Evolutionary conservation across 37 sponge, comb jelly and placozoan genomes (phyloP).

Genomic region (Lycopodina hypogea): DNA sequence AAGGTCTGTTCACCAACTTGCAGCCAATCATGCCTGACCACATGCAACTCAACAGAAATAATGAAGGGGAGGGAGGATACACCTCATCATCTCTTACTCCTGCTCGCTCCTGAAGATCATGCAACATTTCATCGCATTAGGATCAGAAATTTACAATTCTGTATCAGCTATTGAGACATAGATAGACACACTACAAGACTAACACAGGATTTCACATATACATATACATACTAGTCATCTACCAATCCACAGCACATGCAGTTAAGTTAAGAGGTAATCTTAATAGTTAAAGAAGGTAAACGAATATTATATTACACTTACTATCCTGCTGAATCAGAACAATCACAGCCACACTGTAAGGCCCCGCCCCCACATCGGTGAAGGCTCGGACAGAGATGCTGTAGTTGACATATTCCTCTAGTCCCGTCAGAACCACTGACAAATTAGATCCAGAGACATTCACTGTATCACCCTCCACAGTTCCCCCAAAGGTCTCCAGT

Average conservation of each 20-base stretch:
- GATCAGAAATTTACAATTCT: background rate
- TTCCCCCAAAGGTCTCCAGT: background rate
- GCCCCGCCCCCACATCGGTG: constrained; percentile 16
- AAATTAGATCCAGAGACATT: background rate
- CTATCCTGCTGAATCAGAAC: constrained; percentile 2
- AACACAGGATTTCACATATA: too few species aligned
- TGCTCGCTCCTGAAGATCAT: background rate
- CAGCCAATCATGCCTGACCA: too few species aligned
- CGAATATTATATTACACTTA: too few species aligned
- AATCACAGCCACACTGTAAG: constrained; percentile 7
- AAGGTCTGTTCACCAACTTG: too few species aligned
- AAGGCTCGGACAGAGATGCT: constrained; percentile 19
- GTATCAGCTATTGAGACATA: background rate
- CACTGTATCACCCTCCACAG: background rate
- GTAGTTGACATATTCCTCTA: constrained; percentile 16
- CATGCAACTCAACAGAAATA: too few species aligned
- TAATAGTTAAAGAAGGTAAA: too few species aligned
- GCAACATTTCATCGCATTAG: background rate
- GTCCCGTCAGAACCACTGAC: background rate
- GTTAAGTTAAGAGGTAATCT: too few species aligned
- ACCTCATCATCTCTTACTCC: too few species aligned
- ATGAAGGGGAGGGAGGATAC: background rate
- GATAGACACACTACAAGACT: too few species aligned
- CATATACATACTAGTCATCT: too few species aligned
- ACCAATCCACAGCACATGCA: too few species aligned